phyloP scores from a whole-genome alignment of 2,888 invertebrate species.

The Exephanes ischioxanthus region DNA sequence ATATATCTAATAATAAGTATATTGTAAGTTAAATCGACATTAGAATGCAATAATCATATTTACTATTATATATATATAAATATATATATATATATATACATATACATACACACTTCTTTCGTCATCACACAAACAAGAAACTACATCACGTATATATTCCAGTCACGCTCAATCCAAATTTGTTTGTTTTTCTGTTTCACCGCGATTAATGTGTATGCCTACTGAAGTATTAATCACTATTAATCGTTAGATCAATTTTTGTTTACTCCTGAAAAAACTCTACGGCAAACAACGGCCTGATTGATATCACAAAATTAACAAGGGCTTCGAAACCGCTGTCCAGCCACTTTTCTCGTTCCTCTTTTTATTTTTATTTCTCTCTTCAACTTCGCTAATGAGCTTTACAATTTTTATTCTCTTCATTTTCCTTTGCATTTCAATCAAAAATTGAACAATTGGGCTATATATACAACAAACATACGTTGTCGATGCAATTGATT shows the following conservation, averaged over 20 bases:
- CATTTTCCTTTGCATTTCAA: slow-evolving; percentile 18
- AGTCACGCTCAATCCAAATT: slow-evolving; percentile 24
- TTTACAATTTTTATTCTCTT: slow-evolving; percentile 8
- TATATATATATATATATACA: slow-evolving; percentile 59
- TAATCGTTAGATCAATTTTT: slow-evolving; percentile 15
- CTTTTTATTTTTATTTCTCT: slow-evolving; percentile 27
- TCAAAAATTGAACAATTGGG: slow-evolving; percentile 40
- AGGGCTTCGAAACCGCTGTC: slow-evolving; percentile 43
- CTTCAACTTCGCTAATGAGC: slow-evolving; percentile 24
- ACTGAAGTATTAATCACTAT: slow-evolving; percentile 15
- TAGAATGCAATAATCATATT: slow-evolving; percentile 64
- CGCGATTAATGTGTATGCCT: slow-evolving; percentile 15
- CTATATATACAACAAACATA: slow-evolving; percentile 53
- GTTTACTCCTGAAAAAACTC: slow-evolving; percentile 36
- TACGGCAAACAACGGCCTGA: slow-evolving; percentile 46
- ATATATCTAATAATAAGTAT: slow-evolving; percentile 64
- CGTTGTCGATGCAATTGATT: slow-evolving; percentile 52
- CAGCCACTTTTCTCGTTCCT: slow-evolving; percentile 7
- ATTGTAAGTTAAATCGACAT: slow-evolving; percentile 63
- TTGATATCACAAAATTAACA: slow-evolving; percentile 65
- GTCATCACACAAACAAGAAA: slow-evolving; percentile 49
- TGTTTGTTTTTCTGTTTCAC: not conserved
- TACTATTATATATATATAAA: slow-evolving; percentile 52
- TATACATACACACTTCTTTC: slow-evolving; percentile 61
- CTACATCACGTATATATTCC: slow-evolving; percentile 19